Conservation (phyloP, 2,888 invertebrate species). For the Temnothorax ravouxi region DNA sequence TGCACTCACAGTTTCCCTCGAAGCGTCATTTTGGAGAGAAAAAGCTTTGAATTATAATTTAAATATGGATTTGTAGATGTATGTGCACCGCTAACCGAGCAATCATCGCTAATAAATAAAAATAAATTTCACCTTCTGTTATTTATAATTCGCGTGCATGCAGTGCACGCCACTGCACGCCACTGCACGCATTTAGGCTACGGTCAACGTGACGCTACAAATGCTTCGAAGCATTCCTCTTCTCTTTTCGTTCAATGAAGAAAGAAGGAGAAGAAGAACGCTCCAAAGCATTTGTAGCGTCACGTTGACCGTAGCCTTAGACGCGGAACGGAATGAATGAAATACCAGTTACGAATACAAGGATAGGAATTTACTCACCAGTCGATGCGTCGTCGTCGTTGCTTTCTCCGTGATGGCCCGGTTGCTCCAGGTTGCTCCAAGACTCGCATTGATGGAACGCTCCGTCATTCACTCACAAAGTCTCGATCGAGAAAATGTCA, state of each 20-base stretch:
- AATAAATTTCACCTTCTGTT: not conserved
- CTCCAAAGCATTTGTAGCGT: no score
- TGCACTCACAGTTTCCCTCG: not conserved
- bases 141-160: not conserved
- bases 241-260: no score
- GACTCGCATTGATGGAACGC: not conserved
- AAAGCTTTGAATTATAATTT: no score
- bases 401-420: not conserved
- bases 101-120: not conserved
- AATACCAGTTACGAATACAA: not conserved
- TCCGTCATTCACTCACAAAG: not conserved
- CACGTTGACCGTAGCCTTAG: no score
- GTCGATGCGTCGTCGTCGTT: not conserved
- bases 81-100: no score
- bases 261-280: no score
- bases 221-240: no score
- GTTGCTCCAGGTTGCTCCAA: no score
- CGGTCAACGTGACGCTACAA: no score
- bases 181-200: not conserved
- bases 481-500: not conserved
- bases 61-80: not conserved
- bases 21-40: not conserved
- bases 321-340: not conserved
- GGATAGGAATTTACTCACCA: not conserved
- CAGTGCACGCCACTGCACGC: no score